Conservation (phyloP, 2,113 vertebrate species). For the Sporophila hypoxantha region DNA sequence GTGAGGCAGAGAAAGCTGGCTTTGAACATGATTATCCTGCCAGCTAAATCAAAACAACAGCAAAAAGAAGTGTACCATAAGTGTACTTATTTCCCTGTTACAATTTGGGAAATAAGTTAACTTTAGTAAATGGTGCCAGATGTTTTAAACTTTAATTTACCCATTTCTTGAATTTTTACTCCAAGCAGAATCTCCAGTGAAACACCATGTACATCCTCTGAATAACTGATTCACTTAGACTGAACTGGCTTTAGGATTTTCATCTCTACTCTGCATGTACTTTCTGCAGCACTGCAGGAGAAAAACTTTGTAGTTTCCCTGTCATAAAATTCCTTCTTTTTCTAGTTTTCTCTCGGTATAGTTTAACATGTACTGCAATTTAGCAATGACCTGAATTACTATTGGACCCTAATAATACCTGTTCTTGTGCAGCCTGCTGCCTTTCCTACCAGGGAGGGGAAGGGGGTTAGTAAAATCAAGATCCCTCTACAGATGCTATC, state of each 20-base stretch:
- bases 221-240: background rate
- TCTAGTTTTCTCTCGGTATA: background rate
- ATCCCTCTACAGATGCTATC: background rate
- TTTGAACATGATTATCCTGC: background rate
- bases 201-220: background rate
- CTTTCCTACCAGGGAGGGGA: background rate
- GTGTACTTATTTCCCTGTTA: background rate
- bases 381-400: background rate
- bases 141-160: background rate
- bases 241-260: background rate
- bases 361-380: fast-evolving
- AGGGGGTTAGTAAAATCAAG: background rate
- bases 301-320: background rate
- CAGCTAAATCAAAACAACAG: slow-evolving; percentile 31
- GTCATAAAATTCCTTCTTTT: background rate
- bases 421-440: background rate
- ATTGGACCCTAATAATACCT: background rate
- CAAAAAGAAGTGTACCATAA: background rate
- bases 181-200: background rate
- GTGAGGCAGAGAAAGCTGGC: background rate
- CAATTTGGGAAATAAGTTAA: background rate
- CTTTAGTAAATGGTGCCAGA: background rate
- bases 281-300: background rate
- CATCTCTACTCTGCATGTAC: background rate
- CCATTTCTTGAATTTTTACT: background rate